Base-by-base conservation (phyloP, 1,140 invertebrate species). In the Heliothis virescens region DNA sequence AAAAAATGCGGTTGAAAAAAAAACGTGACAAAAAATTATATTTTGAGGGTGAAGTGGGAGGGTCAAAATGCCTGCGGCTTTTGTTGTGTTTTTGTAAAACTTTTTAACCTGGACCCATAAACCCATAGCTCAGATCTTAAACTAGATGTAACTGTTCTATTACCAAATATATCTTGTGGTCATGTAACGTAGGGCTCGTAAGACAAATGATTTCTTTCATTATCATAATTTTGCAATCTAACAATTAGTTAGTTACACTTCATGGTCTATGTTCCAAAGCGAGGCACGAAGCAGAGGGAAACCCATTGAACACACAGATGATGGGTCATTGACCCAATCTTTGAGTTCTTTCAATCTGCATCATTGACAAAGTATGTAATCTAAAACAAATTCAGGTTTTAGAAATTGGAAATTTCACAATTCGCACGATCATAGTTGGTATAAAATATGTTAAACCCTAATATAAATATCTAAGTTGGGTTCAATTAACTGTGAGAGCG, bases 401-500 rank as follows among this genome's bases (percentile, higher is more conserved):
- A n/a, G 62, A 62, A 63, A 41, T 41, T 41, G 63, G 63, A 52
- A 71, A 71, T 76, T 76, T 21, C 74, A 75, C 73, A 76, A 76
- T 48, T n/a, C 50, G 60, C 73, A 62, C 59, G 50, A 41, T 18
- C 18, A 53, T 12, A 65, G 47, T 29, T 63, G 15, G 16, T n/a
- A 65, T 76, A 76, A 76, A 55, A 65, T 65, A 76, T 52, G 60
- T 76, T 52, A 76, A 76, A 76, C 29, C 69, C 77, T 65, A 81
- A 85, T 82, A 85, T 83, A 82, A 82, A 83, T 83, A 81, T 83
- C 79, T 67, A 63, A 73, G 78, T 78, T 53, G 75, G 81, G 72
- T 84, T n/a, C 84, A 86, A 88, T 86, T 85, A 86, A 83, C 55
- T 69, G 65, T 71, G 71, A 73, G 53, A 55, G 74, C 50, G 48